Base-by-base conservation (phyloP, 1,140 invertebrate genomes). In the Plodia interpunctella region DNA sequence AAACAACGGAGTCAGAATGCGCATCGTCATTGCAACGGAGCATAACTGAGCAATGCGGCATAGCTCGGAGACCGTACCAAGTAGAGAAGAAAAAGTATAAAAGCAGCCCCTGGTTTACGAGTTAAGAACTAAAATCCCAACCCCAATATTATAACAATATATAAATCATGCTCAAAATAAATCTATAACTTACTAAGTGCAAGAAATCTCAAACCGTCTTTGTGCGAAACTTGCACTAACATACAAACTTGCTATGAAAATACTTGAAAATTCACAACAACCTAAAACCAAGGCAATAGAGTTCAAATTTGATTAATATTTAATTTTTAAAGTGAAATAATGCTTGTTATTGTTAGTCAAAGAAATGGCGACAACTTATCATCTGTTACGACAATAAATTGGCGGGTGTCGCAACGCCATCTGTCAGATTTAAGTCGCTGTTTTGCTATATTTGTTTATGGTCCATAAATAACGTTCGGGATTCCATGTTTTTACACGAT, bases 121-220 rank as follows among this genome's bases (percentile, higher is more conserved):
- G n/a, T n/a, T n/a, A n/a, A n/a, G n/a, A n/a, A n/a, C n/a, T n/a
- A n/a, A 25, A 25, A 25, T 25, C 21, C 21, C 21, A 25, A 25
- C 21, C 21, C n/a, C 6, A 25, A 25, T 3, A 25, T 25, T 25
- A 25, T 25, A 3, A 3, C 21, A 25, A 25, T 6, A 3, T 6
- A 25, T 25, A 25, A 25, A 6, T 25, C 6, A 59, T 59, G 55
- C 55, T 63, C 57, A 55, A 50, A 63, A 59, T 58, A 11, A 52
- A 55, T 49, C 55, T 63, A 21, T 51, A 38, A 19, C 44, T 63
- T 55, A 59, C 61, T 59, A 63, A 63, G 61, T 38, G 30, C 35
- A 32, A 18, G 30, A 32, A 32, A 19, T 25, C 35, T 32, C n/a
- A 19, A 38, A 56, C 32, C 20, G 28, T 32, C 35, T 56, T 38